Evolutionary conservation across 2,113 vertebrate species (phyloP).

Genomic region (Eubucco bourcierii): DNA sequence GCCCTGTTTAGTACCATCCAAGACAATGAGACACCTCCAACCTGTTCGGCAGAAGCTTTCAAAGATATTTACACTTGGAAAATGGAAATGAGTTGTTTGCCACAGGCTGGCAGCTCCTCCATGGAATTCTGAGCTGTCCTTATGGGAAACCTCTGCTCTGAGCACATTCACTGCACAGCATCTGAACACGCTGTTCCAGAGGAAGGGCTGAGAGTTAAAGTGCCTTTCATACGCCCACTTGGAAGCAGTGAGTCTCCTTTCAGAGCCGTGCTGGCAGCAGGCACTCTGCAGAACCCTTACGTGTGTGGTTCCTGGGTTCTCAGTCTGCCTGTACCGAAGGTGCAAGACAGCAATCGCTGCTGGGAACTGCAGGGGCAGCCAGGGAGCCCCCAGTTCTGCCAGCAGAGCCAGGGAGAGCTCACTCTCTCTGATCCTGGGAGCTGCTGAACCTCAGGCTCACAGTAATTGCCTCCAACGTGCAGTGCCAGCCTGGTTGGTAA

Average conservation of each 20-base stretch:
- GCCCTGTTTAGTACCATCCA: neutral
- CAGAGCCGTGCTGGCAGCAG: constrained; percentile 15
- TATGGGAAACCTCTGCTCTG: neutral
- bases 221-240: constrained; percentile 48
- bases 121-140: neutral
- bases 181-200: constrained; percentile 23
- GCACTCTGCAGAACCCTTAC: neutral
- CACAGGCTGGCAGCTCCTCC: neutral
- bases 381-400: neutral
- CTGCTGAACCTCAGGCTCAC: constrained; percentile 1
- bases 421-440: constrained; percentile 16
- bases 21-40: constrained; percentile 22
- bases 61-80: constrained; percentile 16
- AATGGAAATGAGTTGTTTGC: neutral
- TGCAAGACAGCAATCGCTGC: constrained; percentile 22
- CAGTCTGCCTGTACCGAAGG: neutral
- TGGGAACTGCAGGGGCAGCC: constrained; percentile 18
- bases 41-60: constrained; percentile 24
- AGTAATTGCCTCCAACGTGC: constrained; percentile 18
- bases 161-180: neutral
- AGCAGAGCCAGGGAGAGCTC: neutral
- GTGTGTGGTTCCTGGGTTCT: constrained; percentile 15
- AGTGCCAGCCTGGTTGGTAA: constrained; percentile 46
- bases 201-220: constrained; percentile 39
- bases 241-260: constrained; percentile 11